Percentiles rank a stretch among this genome's conserved stretches.
phyloP scores from a whole-genome alignment of 1,140 invertebrate genomes.

The Anthonomus grandis region DNA sequence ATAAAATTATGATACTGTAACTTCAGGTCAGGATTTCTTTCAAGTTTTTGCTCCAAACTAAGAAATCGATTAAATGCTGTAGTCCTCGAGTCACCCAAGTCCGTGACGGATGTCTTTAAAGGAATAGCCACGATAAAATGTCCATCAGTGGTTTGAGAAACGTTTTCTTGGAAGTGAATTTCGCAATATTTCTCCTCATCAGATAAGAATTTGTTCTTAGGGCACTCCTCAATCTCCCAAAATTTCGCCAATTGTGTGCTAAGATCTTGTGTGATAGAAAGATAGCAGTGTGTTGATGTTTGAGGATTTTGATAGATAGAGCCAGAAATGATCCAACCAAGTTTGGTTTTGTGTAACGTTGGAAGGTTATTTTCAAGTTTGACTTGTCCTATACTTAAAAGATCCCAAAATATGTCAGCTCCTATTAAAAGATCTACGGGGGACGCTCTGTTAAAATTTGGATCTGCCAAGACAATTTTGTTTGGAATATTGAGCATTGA shows the following conservation, averaged over 20 bases:
- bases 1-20: conserved; percentile 23
- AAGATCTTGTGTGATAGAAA: not conserved
- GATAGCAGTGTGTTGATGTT: not conserved
- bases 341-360: conserved; percentile 30
- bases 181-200: conserved; percentile 23
- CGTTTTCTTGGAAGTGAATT: conserved; percentile 25
- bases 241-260: conserved; percentile 16
- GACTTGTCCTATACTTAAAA: conserved; percentile 20
- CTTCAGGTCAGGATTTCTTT: conserved; percentile 16
- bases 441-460: conserved; percentile 29
- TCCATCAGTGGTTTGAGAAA: conserved; percentile 11
- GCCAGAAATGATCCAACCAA: conserved; percentile 33
- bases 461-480: conserved; percentile 31
- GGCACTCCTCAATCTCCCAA: conserved; percentile 27
- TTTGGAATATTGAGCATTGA: conserved; percentile 15
- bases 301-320: not conserved
- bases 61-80: conserved; percentile 16
- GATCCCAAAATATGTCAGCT: conserved; percentile 27
- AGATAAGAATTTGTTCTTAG: conserved; percentile 10
- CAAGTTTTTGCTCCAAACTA: conserved; percentile 16
- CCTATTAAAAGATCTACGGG: conserved; percentile 31
- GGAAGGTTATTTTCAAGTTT: conserved; percentile 12
- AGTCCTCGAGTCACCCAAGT: conserved; percentile 23
- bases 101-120: conserved; percentile 16
- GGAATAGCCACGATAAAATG: conserved; percentile 29